Evolutionary conservation across 2,113 vertebrate species (phyloP).

Genomic region (Aepyceros melampus): DNA sequence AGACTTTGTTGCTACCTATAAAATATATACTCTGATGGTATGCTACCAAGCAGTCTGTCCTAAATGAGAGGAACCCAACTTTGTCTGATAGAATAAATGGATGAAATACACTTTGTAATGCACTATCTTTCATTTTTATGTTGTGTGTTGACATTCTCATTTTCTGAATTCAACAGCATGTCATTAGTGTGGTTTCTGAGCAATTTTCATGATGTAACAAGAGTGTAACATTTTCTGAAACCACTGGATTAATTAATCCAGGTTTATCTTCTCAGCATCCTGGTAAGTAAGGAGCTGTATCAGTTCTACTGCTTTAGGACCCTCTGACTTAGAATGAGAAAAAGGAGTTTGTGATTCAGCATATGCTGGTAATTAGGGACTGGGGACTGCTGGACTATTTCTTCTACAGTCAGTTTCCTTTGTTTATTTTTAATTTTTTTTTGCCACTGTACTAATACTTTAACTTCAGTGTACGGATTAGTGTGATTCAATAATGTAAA

Average conservation of each 20-base stretch:
- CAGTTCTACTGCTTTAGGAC: neutral
- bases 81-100: constrained; percentile 20
- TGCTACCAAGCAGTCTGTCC: neutral
- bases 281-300: constrained; percentile 11
- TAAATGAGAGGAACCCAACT: constrained; percentile 40
- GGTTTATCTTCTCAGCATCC: constrained; percentile 33
- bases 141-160: constrained; percentile 57
- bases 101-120: constrained; percentile 10
- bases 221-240: constrained; percentile 5
- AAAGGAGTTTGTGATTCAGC: neutral
- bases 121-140: constrained; percentile 55
- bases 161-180: constrained; percentile 40
- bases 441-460: neutral
- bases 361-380: neutral
- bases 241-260: neutral
- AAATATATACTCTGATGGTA: constrained; percentile 40
- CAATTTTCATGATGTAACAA: constrained; percentile 53
- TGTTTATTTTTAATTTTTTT: neutral
- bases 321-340: neutral
- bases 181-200: constrained; percentile 36
- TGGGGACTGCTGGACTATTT: neutral
- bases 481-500: neutral
- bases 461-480: neutral
- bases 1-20: constrained; percentile 54
- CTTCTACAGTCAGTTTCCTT: neutral